Base-by-base conservation (phyloP, 2,113 vertebrate genomes). In the Philantomba maxwellii region DNA sequence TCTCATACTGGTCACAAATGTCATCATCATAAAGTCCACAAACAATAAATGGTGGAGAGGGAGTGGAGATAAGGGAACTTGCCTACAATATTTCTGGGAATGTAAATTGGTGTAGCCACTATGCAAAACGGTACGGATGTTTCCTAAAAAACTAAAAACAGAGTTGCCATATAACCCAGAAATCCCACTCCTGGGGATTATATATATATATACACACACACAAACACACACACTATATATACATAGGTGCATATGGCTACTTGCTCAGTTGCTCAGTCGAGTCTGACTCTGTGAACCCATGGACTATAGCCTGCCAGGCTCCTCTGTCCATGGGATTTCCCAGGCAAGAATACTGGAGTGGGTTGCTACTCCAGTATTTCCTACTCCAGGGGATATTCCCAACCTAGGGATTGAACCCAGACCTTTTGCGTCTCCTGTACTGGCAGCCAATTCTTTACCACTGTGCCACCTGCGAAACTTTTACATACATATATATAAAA, bases 51-150 rank as follows among this genome's bases (percentile, higher is more conserved):
- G 36, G 36, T 73, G 36, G 70, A 43, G 70, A 73, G 21, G 36
- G n/a, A 36, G 36, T 43, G 36, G 36, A 14, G 36, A 43, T 43
- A 73, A 73, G 36, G 23, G 36, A 14, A 43, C 36, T 25, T 43
- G 7, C 70, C 36, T 43, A 73, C 36, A 73, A 1, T 73, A 73
- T 25, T 73, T 39, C 36, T 73, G 36, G 19, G 70, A 43, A 43
- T 73, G 70, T 43, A 73, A 73, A 43, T 39, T 73, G 36, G 21
- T 25, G 3, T 43, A 14, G 36, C 36, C 36, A 73, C 12, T 43
- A 73, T 43, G 36, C 19, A 39, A 73, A 73, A 39, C 0, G 0
- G 70, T 7, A 43, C 43, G 36, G 21, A 43, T 73, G 23, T 25
- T 73, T 73, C 21, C 70, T 43, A 43, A 43, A 73, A 73, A 73